Evolutionary conservation across 2,797 vertebrate species (phyloP).

Genomic region (Apogon talboti): DNA sequence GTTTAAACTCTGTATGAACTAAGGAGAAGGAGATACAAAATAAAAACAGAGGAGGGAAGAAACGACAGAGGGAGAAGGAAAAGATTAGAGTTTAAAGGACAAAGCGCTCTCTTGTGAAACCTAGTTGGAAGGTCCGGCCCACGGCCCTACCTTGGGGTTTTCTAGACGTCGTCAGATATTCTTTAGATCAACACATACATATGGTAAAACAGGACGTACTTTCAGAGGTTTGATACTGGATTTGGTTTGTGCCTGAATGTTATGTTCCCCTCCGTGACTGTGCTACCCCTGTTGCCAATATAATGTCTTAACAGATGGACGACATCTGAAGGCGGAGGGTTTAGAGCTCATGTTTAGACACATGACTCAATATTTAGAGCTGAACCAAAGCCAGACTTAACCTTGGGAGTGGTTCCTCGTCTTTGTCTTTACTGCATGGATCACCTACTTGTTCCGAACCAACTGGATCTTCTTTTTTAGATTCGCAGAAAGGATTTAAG

Average conservation of each 20-base stretch:
- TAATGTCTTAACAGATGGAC: constrained; percentile 47
- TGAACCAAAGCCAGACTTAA: constrained; percentile 2
- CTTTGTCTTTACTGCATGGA: constrained; percentile 15
- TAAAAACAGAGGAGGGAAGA: constrained; percentile 23
- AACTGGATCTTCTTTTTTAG: background rate
- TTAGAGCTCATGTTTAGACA: constrained; percentile 12
- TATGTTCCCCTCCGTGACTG: background rate
- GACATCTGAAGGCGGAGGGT: constrained; percentile 29
- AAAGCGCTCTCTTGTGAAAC: constrained; percentile 39
- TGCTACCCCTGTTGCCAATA: constrained; percentile 25
- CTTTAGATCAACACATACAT: too few species aligned
- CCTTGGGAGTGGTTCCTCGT: background rate
- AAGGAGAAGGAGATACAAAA: constrained; percentile 28
- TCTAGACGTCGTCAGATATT: too few species aligned
- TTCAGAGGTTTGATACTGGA: background rate
- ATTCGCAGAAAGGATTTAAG: too few species aligned
- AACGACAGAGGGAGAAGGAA: background rate
- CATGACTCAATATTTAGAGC: constrained; percentile 45
- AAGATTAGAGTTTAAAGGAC: constrained; percentile 13
- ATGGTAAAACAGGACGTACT: too few species aligned
- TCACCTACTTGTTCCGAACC: constrained; percentile 3
- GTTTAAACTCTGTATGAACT: constrained; percentile 60
- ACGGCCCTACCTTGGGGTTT: background rate
- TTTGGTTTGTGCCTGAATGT: background rate
- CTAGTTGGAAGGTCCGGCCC: constrained; percentile 9